phyloP scores from a whole-genome alignment of 2,888 invertebrate genomes.

The Tortricodes alternella region DNA sequence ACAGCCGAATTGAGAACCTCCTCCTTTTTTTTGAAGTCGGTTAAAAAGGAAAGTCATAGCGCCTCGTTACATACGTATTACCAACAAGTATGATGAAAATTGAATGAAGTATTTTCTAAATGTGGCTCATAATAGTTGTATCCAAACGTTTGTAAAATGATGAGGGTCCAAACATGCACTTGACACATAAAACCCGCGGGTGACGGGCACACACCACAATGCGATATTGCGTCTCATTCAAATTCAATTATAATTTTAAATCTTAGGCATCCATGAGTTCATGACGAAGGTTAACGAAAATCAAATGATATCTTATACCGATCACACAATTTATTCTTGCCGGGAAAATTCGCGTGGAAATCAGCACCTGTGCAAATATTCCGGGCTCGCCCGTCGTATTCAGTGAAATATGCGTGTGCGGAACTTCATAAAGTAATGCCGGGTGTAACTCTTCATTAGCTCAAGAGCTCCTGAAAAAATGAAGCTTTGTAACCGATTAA shows the following conservation, averaged over 20 bases:
- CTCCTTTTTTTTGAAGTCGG: too few relatives aligned
- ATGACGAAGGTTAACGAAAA: slow-evolving; percentile 1
- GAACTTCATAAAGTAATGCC: slow-evolving; percentile 36
- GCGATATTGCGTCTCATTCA: slow-evolving; percentile 15
- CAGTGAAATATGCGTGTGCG: background rate
- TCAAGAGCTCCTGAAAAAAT: slow-evolving; percentile 30
- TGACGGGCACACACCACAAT: background rate
- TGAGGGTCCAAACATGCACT: slow-evolving; percentile 8
- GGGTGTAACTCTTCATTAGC: slow-evolving; percentile 49
- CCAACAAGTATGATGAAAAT: too few relatives aligned
- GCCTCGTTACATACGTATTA: too few relatives aligned
- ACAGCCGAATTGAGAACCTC: too few relatives aligned
- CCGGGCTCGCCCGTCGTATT: background rate
- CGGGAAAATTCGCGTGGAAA: slow-evolving; percentile 9
- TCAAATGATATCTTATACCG: slow-evolving; percentile 4
- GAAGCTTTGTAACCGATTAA: slow-evolving; percentile 56
- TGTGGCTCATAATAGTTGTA: background rate
- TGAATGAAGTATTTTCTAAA: too few relatives aligned
- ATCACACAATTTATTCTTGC: slow-evolving; percentile 4
- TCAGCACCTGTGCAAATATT: slow-evolving; percentile 17
- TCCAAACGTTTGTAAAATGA: slow-evolving; percentile 6
- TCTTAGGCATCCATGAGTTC: slow-evolving; percentile 8
- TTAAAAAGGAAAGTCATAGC: too few relatives aligned
- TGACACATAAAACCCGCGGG: slow-evolving; percentile 4
- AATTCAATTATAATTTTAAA: slow-evolving; percentile 14